phyloP scores from a whole-genome alignment of 1,140 invertebrate genomes.

The Megalonaias nervosa region DNA sequence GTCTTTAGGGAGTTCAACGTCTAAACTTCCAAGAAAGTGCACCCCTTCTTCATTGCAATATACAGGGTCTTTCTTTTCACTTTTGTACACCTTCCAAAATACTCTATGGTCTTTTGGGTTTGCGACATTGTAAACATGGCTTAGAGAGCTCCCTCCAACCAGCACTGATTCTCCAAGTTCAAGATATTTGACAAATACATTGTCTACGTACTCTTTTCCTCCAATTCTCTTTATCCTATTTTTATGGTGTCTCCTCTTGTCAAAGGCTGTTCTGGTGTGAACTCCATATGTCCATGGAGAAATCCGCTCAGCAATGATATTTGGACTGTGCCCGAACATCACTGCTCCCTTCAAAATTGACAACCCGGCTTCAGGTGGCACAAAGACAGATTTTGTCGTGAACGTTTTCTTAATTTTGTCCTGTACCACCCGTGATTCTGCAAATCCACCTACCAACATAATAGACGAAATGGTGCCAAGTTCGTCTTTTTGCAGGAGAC shows the following conservation, averaged over 20 bases:
- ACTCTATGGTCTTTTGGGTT: constrained; percentile 5
- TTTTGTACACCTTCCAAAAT: constrained; percentile 27
- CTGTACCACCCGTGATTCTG: constrained; percentile 1
- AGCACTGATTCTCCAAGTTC: not conserved
- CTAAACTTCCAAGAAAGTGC: constrained; percentile 15
- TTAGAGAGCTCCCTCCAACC: not conserved
- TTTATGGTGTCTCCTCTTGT: not conserved
- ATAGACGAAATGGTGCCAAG: not conserved
- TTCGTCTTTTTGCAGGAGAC: not conserved
- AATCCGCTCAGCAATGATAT: constrained; percentile 20
- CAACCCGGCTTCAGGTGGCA: not conserved
- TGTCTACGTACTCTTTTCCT: not conserved
- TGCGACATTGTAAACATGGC: not conserved
- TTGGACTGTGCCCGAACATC: constrained; percentile 22
- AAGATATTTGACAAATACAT: not conserved
- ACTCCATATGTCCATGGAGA: constrained; percentile 28
- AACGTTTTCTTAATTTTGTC: not conserved
- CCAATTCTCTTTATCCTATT: not conserved
- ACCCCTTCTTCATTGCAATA: constrained; percentile 21
- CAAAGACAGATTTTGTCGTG: too few species aligned
- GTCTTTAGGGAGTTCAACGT: constrained; percentile 10
- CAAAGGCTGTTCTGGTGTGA: constrained; percentile 4
- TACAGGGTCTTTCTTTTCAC: constrained; percentile 5
- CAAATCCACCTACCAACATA: constrained; percentile 16
- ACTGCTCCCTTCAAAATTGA: constrained; percentile 24